Base-by-base conservation (phyloP, 1,140 invertebrate species). In the Platyscapa corneri region DNA sequence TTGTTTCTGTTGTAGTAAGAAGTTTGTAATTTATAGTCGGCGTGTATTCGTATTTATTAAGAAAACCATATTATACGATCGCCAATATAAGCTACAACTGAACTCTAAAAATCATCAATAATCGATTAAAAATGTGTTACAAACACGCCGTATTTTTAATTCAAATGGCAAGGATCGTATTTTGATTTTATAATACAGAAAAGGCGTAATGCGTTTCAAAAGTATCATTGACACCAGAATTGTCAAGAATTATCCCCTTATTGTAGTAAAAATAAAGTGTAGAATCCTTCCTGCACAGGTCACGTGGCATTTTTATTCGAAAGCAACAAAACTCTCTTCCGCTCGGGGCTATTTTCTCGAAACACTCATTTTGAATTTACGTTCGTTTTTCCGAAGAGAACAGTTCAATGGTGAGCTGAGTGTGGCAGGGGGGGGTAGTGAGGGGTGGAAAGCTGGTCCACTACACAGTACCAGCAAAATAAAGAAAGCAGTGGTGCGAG, bases 351-450 rank as follows among this genome's bases (percentile, higher is more conserved):
- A 39, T 70, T 78, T 76, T 42, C 82, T 76, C 74, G 81, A 75
- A 76, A 76, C 72, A 53, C 75, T 78, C 82, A 78, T 84, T 84
- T 84, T 67, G 82, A 76, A 84, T 84, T 83, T 84, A 84, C 75
- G 64, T 42, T 70, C 32, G 30, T 27, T 56, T n/a, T 56, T 60
- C 16, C 79, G 27, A 49, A 39, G 78, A 65, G 23, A 42, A 18
- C 27, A 32, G 46, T 32, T 39, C 30, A 64, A 64, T 39, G 30
- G 20, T 37, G 30, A 65, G 23, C 23, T 46, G 42, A n/a, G n/a
- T n/a, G n/a, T n/a, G n/a, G n/a, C n/a, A n/a, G n/a, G n/a, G n/a
- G n/a, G n/a, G n/a, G n/a, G n/a, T n/a, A n/a, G n/a, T n/a, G n/a
- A n/a, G n/a, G 49, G 46, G 20, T 5, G 67, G 27, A 37, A 42